Evolutionary conservation across 2,888 invertebrate genomes (phyloP).

Genomic region (Trichogramma evanescens): DNA sequence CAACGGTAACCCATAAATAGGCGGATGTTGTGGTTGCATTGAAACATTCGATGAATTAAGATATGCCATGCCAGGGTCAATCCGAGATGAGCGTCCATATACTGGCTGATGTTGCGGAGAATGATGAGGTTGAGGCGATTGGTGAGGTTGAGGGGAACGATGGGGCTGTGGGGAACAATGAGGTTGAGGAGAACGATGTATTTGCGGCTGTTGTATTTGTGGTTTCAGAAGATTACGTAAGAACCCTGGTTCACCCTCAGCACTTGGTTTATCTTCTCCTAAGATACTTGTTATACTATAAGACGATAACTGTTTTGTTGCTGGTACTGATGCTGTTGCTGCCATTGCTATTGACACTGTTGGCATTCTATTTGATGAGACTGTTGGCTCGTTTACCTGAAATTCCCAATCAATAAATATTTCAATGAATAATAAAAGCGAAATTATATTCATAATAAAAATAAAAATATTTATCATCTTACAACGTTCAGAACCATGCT

Average conservation of each 20-base stretch:
- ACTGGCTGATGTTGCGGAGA: constrained; percentile 2
- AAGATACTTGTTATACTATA: constrained; percentile 81
- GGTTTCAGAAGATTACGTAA: constrained; percentile 42
- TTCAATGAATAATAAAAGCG: no score
- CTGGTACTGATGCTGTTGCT: constrained; percentile 30
- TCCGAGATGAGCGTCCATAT: constrained; percentile 29
- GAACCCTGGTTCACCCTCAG: constrained; percentile 37
- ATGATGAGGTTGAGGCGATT: constrained; percentile 2
- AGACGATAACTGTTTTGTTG: constrained; percentile 55
- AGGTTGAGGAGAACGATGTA: background rate
- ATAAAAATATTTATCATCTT: no score
- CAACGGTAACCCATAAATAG: constrained; percentile 44
- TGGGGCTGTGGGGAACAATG: background rate
- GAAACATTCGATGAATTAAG: constrained; percentile 25
- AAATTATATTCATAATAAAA: no score
- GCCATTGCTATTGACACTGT: no score
- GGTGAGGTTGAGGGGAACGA: no score
- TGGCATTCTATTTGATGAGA: no score
- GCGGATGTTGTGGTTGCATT: constrained; percentile 39
- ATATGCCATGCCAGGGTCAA: constrained; percentile 38
- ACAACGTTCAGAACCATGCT: constrained; percentile 4
- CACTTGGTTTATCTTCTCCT: constrained; percentile 55
- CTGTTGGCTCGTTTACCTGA: no score
- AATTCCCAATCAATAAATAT: no score
- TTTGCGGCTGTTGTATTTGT: constrained; percentile 37